A percentile compares a stretch with the other conserved stretches of the same genome.
Conservation (phyloP, 2,113 vertebrate species). For the Rhinolophus sinicus region DNA sequence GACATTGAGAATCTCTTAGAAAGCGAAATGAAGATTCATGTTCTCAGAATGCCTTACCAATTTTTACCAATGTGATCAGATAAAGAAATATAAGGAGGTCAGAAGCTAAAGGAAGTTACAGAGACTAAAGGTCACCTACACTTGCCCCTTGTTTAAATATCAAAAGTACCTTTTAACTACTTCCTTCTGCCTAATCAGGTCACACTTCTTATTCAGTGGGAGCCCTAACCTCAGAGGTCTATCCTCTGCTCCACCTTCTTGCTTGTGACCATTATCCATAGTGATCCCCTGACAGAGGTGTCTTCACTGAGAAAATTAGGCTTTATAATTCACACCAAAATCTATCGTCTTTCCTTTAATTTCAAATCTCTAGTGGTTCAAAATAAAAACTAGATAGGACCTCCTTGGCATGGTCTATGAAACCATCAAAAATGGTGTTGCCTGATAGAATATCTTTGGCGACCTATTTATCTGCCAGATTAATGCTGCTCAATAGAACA, state of each 20-base stretch:
- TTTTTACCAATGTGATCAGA: background rate
- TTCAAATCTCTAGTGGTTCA: conserved; percentile 16
- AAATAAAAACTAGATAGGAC: background rate
- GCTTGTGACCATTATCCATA: background rate
- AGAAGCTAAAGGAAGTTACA: conserved; percentile 39
- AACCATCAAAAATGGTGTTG: background rate
- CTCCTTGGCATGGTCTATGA: background rate
- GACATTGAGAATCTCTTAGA: conserved; percentile 36
- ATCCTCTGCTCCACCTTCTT: background rate
- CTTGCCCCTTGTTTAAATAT: background rate
- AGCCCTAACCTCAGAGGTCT: background rate
- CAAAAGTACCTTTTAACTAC: background rate
- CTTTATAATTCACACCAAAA: background rate
- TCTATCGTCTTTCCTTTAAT: background rate
- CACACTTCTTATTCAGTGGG: background rate
- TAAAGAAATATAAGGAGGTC: background rate
- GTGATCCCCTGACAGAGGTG: background rate
- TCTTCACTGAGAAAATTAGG: conserved; percentile 8
- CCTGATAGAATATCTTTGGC: background rate
- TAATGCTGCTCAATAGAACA: background rate
- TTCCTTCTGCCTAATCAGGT: conserved; percentile 22
- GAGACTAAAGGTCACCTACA: background rate
- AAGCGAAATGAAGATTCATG: background rate
- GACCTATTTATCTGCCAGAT: background rate
- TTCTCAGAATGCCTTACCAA: background rate